These are phyloP conservation scores for Caradrina clavipalpis DNA, from an alignment of 2,888 invertebrate species.

Conservation along the genomic window DNA sequence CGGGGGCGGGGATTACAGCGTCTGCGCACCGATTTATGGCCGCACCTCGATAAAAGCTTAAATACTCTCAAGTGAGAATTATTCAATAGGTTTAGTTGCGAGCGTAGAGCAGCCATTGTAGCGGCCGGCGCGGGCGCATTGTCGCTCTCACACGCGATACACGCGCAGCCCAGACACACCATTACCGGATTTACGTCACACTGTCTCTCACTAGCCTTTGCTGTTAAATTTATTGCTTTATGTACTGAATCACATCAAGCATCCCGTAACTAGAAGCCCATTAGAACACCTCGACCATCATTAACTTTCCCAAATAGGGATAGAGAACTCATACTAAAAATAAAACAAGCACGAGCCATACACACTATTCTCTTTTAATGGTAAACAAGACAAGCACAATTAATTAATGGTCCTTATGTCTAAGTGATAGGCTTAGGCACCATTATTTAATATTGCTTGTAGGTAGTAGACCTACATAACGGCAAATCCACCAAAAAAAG, in stretches of 20 bases:
- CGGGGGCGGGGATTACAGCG: slow-evolving; percentile 88
- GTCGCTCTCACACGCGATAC: slow-evolving; percentile 53
- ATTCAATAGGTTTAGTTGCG: slow-evolving; percentile 80
- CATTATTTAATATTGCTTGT: slow-evolving; percentile 4
- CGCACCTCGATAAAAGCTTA: slow-evolving; percentile 90
- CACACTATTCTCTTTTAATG: slow-evolving; percentile 27
- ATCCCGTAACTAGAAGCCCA: slow-evolving; percentile 50
- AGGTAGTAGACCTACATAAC: not conserved
- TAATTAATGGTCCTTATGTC: too few relatives aligned
- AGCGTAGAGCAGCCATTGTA: slow-evolving; percentile 64
- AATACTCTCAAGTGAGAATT: slow-evolving; percentile 88
- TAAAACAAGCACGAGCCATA: slow-evolving; percentile 26
- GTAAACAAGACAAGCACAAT: not conserved
- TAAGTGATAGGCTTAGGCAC: not conserved
- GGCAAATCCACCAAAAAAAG: not conserved
- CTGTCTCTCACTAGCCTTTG: slow-evolving; percentile 50
- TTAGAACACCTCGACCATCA: slow-evolving; percentile 31
- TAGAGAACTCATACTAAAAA: slow-evolving; percentile 26
- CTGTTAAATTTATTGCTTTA: slow-evolving; percentile 56
- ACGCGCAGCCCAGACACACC: slow-evolving; percentile 29
- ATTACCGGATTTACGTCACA: slow-evolving; percentile 63
- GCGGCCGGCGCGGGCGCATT: slow-evolving; percentile 47
- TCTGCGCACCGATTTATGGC: slow-evolving; percentile 89
- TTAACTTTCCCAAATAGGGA: slow-evolving; percentile 29
- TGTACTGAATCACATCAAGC: slow-evolving; percentile 34